Base-by-base conservation (phyloP, 2,888 invertebrate species). In the Scaeva pyrastri region DNA sequence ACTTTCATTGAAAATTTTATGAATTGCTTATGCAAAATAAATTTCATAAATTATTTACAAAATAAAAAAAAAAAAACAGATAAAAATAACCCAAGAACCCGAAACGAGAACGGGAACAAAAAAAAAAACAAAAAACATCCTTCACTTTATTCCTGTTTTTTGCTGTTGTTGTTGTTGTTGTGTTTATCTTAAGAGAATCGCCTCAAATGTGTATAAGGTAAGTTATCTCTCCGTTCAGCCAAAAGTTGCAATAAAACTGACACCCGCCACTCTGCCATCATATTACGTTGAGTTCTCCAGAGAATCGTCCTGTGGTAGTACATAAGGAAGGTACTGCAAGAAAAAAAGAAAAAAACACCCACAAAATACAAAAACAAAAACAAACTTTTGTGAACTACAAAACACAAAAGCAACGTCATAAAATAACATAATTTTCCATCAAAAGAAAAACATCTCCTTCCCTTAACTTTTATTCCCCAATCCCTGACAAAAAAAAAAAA, bases 381-480 rank as follows among this genome's bases (percentile, higher is more conserved):
- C 26, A 31, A 55, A 71, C 43, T 39, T 64, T 56, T 58, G 39
- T 48, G 39, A 64, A 68, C 68, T 68, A 50, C 39, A 50, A 68
- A 68, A 68, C 52, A 58, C 55, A 76, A 45, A 66, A 56, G 66
- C 68, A 76, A 56, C 79, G 56, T 75, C 79, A 84, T 79, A 84
- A 84, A 79, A 79, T 79, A 84, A 79, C 79, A 84, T 79, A 84
- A 84, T 79, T 84, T 71, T 60, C 84, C 84, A 84, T 79, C 79
- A 84, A 71, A 84, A 66, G 74, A 75, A 78, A 68, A 79, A 84
- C 58, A 79, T 52, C 56, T 21, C 55, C 21, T 31, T 21, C 64
- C 19, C 26, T 1, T 12, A 0, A 16, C 56, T 1, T 16, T 2
- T 1, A 11, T 16, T n/a, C 11, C 41, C 2, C 21, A 6, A 21